Evolutionary conservation across 2,888 invertebrate species (phyloP), one percentile per base, ranked within the genome.

Genomic region (Nineta flava): DNA sequence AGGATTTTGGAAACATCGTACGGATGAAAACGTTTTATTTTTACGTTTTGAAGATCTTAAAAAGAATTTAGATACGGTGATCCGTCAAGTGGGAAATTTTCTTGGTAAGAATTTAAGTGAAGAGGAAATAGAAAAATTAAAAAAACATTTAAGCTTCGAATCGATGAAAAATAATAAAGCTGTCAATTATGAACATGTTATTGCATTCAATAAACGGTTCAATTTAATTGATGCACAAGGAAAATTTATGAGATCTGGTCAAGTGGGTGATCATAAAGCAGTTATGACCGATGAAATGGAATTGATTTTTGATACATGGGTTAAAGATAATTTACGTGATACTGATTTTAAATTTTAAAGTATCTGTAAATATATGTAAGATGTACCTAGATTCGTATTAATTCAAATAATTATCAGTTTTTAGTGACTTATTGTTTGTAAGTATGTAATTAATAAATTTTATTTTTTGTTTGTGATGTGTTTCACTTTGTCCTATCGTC

Each of bases 61-160:
- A 51, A 42, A 52, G 70, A 70, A 74, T 56, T 60, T 73, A 15
- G 56, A 61, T 10, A 60, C 63, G 10, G 64, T 67, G 31, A 66
- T 75, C 9, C 57, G 57, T 40, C 61, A 62, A 47, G 63, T 71
- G 5, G 67, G 68, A 1, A 51, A 60, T 9, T 74, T 73, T 53
- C 57, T 73, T 16, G 63, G 62, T 3, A 65, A 62, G 48, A 49
- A 52, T 51, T 61, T 65, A 35, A 59, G 56, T 2, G 59, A 62
- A 1, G 62, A 66, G 1, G 60, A 69, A 46, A 57, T 69, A 21
- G 55, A 60, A 2, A 51, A 53, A 1, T 61, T 77, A n/a, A 57
- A 60, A 34, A 55, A 66, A 2, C 73, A 74, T 58, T 66, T 74
- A 53, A 69, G 69, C 50, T 76, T 77, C 57, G 61, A 63, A n/a